These are phyloP conservation scores for Agrotis puta DNA, from an alignment of 2,888 invertebrate species.

Conservation along the genomic window DNA sequence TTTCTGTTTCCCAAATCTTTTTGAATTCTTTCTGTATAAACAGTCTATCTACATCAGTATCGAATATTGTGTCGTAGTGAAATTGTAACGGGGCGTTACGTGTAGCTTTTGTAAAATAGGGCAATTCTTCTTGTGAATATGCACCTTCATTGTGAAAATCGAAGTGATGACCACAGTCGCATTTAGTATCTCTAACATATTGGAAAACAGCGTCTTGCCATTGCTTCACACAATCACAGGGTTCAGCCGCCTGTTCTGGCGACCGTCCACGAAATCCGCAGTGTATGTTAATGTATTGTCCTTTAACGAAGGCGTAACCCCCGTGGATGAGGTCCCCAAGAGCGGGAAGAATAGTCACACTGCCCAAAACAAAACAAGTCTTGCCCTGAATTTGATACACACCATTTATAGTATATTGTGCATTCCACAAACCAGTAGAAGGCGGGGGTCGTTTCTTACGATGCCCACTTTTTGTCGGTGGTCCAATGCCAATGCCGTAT, in stretches of 20 bases:
- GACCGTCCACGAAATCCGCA: slow-evolving; percentile 76
- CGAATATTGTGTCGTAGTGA: slow-evolving; percentile 83
- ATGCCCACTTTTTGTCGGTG: slow-evolving; percentile 50
- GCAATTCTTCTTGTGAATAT: slow-evolving; percentile 79
- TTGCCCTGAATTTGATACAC: slow-evolving; percentile 77
- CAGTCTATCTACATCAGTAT: slow-evolving; percentile 77
- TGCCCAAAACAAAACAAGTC: slow-evolving; percentile 77
- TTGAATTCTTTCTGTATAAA: slow-evolving; percentile 81
- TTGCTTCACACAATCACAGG: slow-evolving; percentile 81
- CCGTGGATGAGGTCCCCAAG: slow-evolving; percentile 84
- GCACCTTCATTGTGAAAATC: slow-evolving; percentile 81
- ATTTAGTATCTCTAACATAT: slow-evolving; percentile 80
- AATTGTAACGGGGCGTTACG: slow-evolving; percentile 72
- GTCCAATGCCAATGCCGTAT: slow-evolving; percentile 72
- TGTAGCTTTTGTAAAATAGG: slow-evolving; percentile 81
- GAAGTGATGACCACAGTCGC: slow-evolving; percentile 81
- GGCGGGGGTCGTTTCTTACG: slow-evolving; percentile 77
- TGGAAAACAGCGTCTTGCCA: slow-evolving; percentile 78
- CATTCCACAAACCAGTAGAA: slow-evolving; percentile 75
- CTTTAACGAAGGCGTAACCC: slow-evolving; percentile 72
- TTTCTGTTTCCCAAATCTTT: slow-evolving; percentile 83
- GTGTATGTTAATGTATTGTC: slow-evolving; percentile 77
- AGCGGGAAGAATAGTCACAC: slow-evolving; percentile 76
- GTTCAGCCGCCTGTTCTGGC: slow-evolving; percentile 72
- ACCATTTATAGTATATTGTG: slow-evolving; percentile 81